Base-by-base conservation (phyloP, 2,113 vertebrate species). In the Nicator chloris region DNA sequence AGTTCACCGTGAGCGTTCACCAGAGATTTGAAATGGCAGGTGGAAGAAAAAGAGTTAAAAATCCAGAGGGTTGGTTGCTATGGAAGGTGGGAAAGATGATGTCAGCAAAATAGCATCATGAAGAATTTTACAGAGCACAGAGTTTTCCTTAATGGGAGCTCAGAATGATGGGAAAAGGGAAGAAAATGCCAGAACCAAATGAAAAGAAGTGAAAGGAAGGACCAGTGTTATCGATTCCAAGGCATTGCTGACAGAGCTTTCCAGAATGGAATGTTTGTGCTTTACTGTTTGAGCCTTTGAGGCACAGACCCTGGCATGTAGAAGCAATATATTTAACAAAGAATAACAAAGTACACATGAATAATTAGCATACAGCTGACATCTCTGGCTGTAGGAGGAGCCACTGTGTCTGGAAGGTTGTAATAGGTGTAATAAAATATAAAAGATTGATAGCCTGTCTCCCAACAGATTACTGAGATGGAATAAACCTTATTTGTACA, bases 351-450 rank as follows among this genome's bases (percentile, higher is more conserved):
- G 72, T 69, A 44, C 80, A 45, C 33, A 56, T 79, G 54, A 88
- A 92, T 80, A 88, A 86, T 92, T 72, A 86, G 44, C 40, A 72
- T 15, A 20, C 13, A 88, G 37, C 26, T 90, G 91, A 69, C 63
- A 86, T 83, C 40, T 88, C 31, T 76, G 91, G 45, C 79, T 63
- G 65, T 83, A 83, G 83, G 84, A 95, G 82, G 75, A 92, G 71
- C 40, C 71, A 51, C 35, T 49, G 30, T 71, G 49, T 69, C 63
- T 90, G 73, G 8, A 75, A 84, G 18, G 33, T 40, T 82, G 51
- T 77, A 45, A 27, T 79, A 79, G 44, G 53, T 47, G 49, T 39
- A 66, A 37, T 28, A 80, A 92, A 92, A 47, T 31, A 68, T 9
- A 31, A 76, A 56, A 86, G 77, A 80, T 79, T 59, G 35, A 90